phyloP scores from a whole-genome alignment of 2,888 invertebrate species.

The Nemapogon koenigi region DNA sequence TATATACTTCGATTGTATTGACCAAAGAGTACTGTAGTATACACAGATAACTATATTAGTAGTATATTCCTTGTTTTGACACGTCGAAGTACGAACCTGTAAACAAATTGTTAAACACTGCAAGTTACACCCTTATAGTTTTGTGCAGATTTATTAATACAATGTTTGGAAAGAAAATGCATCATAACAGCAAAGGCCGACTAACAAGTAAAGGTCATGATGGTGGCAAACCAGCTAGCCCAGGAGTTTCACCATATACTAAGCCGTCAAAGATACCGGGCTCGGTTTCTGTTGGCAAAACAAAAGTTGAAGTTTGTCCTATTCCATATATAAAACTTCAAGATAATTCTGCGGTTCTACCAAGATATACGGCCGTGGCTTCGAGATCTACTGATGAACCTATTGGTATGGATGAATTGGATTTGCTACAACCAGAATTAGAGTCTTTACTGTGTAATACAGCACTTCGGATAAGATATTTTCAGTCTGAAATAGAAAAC shows the following conservation, averaged over 20 bases:
- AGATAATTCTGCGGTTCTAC: slow-evolving; percentile 71
- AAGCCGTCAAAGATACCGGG: slow-evolving; percentile 55
- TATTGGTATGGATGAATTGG: slow-evolving; percentile 87
- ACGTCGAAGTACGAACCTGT: too few relatives aligned
- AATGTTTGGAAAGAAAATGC: slow-evolving; percentile 60
- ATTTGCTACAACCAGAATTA: slow-evolving; percentile 84
- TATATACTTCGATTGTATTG: too few relatives aligned
- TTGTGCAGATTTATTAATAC: too few relatives aligned
- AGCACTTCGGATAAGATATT: slow-evolving; percentile 77
- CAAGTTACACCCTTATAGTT: too few relatives aligned
- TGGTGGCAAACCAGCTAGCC: slow-evolving; percentile 55
- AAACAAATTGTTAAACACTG: too few relatives aligned
- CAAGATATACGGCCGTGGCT: slow-evolving; percentile 71
- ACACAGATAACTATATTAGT: too few relatives aligned
- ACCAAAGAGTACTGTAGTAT: too few relatives aligned
- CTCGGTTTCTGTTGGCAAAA: slow-evolving; percentile 44
- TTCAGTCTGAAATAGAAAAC: slow-evolving; percentile 78
- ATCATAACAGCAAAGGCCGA: slow-evolving; percentile 56
- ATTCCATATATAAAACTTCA: slow-evolving; percentile 73
- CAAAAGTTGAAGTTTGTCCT: slow-evolving; percentile 45
- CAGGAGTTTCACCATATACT: slow-evolving; percentile 51
- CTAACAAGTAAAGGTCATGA: slow-evolving; percentile 58
- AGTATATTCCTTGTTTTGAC: too few relatives aligned
- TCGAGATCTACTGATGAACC: slow-evolving; percentile 75
- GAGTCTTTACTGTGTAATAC: slow-evolving; percentile 85